Evolutionary conservation across 2,797 vertebrate genomes (phyloP).

Genomic region (Hippopotamyrus pictus): DNA sequence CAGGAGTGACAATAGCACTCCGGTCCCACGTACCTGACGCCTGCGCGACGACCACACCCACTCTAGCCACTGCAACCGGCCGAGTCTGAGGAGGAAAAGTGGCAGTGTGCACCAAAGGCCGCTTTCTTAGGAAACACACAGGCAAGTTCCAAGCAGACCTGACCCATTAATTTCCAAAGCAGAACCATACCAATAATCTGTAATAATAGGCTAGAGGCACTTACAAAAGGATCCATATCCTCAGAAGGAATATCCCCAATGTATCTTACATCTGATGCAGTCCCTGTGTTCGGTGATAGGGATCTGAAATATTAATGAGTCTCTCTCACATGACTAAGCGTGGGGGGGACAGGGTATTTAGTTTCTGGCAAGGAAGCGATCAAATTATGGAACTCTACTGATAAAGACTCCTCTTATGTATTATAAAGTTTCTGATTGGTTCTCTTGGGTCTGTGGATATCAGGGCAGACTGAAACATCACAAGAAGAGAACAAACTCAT

Average conservation of each 20-base stretch:
- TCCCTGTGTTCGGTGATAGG: constrained; percentile 42
- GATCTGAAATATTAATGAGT: constrained; percentile 53
- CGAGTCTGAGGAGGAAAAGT: constrained; percentile 5
- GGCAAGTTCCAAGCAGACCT: not conserved
- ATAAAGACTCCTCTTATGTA: not conserved
- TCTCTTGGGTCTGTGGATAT: not conserved
- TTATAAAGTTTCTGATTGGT: not conserved
- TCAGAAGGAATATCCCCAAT: constrained; percentile 4
- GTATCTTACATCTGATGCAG: constrained; percentile 17
- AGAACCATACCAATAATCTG: not conserved
- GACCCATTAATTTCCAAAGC: not conserved
- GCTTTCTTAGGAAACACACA: not conserved
- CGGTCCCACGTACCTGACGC: constrained; percentile 40
- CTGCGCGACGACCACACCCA: constrained; percentile 45
- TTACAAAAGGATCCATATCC: constrained; percentile 44
- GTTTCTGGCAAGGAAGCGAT: constrained; percentile 31
- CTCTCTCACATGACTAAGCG: constrained; percentile 45
- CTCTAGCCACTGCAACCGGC: constrained; percentile 38
- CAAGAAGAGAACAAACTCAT: not conserved
- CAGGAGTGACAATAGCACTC: not conserved
- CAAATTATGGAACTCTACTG: not conserved
- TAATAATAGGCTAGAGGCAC: constrained; percentile 24
- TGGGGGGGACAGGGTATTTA: constrained; percentile 12
- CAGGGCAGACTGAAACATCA: not conserved
- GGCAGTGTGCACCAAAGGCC: not conserved